phyloP scores from a whole-genome alignment of 2,888 invertebrate genomes.

The Tanypteryx hageni region DNA sequence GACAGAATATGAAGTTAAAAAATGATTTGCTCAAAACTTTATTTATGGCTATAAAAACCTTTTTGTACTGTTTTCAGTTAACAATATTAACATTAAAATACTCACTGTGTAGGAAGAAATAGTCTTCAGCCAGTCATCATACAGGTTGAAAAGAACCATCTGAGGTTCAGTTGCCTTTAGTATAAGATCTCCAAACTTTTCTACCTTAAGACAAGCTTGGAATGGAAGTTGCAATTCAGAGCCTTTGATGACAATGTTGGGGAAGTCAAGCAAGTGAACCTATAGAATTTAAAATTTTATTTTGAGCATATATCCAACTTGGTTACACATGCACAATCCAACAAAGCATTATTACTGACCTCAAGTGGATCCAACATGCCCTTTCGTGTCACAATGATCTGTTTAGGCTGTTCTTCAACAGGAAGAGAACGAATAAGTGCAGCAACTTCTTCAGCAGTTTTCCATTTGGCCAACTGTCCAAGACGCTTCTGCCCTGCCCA shows the following conservation, averaged over 20 bases:
- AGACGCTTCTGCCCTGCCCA: conserved; percentile 99
- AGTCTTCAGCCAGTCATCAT: conserved; percentile 99
- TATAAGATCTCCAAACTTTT: conserved; percentile 99
- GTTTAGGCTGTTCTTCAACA: conserved; percentile 99
- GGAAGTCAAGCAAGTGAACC: conserved; percentile 99
- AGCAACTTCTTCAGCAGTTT: conserved; percentile 99
- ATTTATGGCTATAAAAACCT: not conserved
- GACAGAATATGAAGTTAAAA: no score
- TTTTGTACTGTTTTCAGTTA: not conserved
- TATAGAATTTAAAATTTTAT: conserved; percentile 69
- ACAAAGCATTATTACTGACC: conserved; percentile 72
- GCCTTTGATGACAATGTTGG: conserved; percentile 99
- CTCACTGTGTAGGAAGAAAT: conserved; percentile 97
- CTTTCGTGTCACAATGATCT: conserved; percentile 99
- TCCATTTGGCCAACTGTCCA: conserved; percentile 99
- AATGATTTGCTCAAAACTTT: no score
- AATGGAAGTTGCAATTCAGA: conserved; percentile 98
- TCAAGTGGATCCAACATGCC: conserved; percentile 99
- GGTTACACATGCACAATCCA: not conserved
- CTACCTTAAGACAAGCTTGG: conserved; percentile 98
- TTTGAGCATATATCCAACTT: not conserved
- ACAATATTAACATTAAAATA: conserved; percentile 65
- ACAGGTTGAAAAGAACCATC: conserved; percentile 99
- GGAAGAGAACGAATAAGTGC: conserved; percentile 98
- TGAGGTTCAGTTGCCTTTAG: conserved; percentile 99